These are phyloP conservation scores for Aphidius ervi DNA, from an alignment of 1,140 invertebrate genomes.

Conservation along the genomic window DNA sequence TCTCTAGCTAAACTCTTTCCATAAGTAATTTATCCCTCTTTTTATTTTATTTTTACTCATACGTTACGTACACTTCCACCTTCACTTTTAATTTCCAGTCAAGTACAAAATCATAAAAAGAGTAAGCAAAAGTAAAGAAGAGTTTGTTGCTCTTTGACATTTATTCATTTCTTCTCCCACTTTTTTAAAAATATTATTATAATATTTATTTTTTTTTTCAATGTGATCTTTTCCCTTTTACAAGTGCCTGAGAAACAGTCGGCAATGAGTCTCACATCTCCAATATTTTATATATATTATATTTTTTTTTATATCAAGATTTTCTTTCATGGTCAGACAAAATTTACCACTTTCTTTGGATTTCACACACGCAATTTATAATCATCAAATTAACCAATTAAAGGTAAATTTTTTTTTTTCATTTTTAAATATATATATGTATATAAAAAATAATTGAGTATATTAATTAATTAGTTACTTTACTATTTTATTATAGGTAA, in stretches of 20 bases:
- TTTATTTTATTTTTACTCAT: background rate
- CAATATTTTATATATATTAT: too few relatives aligned
- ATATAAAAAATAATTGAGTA: background rate
- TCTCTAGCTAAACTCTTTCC: too few relatives aligned
- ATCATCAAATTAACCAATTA: background rate
- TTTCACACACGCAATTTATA: background rate
- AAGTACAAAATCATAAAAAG: background rate
- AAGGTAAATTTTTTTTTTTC: background rate
- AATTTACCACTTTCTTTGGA: constrained; percentile 17
- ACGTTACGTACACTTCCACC: constrained; percentile 8
- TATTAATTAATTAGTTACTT: background rate
- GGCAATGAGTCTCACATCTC: background rate
- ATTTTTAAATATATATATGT: background rate
- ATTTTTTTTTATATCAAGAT: background rate
- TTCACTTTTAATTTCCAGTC: constrained; percentile 5
- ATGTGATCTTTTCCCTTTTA: constrained; percentile 13
- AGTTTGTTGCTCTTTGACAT: constrained; percentile 14
- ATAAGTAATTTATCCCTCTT: background rate
- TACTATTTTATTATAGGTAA: constrained; percentile 3
- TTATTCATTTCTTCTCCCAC: background rate
- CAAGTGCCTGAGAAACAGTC: background rate
- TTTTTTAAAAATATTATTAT: background rate
- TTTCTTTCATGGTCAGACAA: constrained; percentile 13
- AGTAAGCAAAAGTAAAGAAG: background rate
- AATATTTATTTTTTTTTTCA: too few relatives aligned